Conservation (phyloP, 2,113 vertebrate species). For the Orthonyx spaldingii region DNA sequence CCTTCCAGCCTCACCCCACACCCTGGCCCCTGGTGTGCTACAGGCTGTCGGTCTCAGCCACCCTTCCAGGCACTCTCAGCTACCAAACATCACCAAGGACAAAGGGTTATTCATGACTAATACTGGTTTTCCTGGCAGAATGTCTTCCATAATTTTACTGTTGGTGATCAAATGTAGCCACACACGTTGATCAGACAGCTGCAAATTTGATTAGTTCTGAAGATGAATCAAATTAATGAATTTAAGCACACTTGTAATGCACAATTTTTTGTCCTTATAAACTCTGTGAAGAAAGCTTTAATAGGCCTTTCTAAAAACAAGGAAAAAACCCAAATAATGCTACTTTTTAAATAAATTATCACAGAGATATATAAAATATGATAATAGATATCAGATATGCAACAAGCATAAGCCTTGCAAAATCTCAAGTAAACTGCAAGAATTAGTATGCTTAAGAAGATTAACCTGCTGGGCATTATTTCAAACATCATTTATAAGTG, state of each 20-base stretch:
- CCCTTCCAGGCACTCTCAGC: fast-evolving
- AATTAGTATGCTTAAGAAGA: background rate
- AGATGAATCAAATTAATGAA: background rate
- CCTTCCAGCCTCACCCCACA: background rate
- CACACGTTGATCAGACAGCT: background rate
- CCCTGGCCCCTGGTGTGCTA: too few species aligned
- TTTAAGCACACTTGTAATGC: background rate
- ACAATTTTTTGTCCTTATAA: background rate
- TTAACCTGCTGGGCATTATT: background rate
- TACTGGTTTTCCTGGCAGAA: background rate
- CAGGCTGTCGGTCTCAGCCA: fast-evolving
- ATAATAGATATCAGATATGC: background rate
- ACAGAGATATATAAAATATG: background rate
- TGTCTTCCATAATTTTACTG: background rate
- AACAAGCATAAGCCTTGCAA: background rate
- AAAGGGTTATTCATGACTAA: background rate
- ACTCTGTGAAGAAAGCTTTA: background rate
- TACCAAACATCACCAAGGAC: background rate
- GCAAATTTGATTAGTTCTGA: background rate
- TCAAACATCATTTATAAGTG: background rate
- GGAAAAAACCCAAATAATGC: background rate
- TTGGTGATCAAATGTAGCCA: background rate
- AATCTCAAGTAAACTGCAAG: background rate
- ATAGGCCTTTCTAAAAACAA: background rate
- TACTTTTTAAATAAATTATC: background rate